phyloP scores from a whole-genome alignment of 2,113 vertebrate genomes.

The Aegotheles bennettii region DNA sequence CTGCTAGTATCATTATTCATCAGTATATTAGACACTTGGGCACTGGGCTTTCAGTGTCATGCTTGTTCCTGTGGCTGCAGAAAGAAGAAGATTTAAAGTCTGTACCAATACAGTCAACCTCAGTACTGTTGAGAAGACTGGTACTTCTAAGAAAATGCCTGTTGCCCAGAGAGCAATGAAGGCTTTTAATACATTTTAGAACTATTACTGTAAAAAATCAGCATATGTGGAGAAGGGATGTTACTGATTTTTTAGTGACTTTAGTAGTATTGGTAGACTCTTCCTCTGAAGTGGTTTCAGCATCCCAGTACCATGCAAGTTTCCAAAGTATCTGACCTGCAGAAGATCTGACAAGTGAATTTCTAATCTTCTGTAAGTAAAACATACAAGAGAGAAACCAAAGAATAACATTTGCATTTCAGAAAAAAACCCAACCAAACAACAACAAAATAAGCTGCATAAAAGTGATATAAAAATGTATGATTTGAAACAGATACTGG shows the following conservation, averaged over 20 bases:
- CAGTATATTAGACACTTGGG: not conserved
- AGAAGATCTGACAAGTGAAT: not conserved
- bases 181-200: not conserved
- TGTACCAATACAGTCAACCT: not conserved
- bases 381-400: not conserved
- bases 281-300: not conserved
- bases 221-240: not conserved
- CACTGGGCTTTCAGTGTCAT: not conserved
- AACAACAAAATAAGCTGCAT: not conserved
- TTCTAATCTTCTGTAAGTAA: not conserved
- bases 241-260: not conserved
- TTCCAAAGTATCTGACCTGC: not conserved
- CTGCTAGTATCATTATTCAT: not conserved
- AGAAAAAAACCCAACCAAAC: not conserved
- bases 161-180: not conserved
- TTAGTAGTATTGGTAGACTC: not conserved
- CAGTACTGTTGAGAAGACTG: not conserved
- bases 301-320: not conserved
- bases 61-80: not conserved
- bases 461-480: not conserved
- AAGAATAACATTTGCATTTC: not conserved
- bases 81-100: not conserved
- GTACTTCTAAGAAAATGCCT: not conserved
- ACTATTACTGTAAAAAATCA: not conserved
- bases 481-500: not conserved